phyloP scores from a whole-genome alignment of 2,888 invertebrate species.

The Balanococcus diminutus region DNA sequence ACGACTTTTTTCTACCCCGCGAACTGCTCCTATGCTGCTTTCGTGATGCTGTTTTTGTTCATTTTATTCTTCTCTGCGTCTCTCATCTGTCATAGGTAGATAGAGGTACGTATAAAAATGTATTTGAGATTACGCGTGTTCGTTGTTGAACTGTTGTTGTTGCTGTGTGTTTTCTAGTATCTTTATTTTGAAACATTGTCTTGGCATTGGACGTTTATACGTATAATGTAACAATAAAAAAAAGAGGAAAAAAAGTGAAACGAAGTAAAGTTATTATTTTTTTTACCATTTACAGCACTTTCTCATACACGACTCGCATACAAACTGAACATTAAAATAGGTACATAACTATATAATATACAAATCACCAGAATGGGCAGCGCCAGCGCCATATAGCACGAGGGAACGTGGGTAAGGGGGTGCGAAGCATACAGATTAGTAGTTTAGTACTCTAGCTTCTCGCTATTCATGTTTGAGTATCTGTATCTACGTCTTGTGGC shows the following conservation, averaged over 20 bases:
- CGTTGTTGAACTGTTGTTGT: no score
- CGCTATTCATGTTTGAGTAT: background rate
- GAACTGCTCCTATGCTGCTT: background rate
- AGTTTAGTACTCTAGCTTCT: no score
- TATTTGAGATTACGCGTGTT: slow-evolving; percentile 11
- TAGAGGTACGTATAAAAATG: background rate
- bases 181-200: slow-evolving; percentile 33
- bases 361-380: background rate
- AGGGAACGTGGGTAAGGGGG: background rate
- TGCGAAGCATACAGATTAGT: background rate
- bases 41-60: background rate
- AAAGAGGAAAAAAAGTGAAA: slow-evolving; percentile 21
- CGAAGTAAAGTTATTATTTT: slow-evolving; percentile 28
- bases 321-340: slow-evolving; percentile 25
- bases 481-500: background rate
- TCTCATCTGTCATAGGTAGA: background rate
- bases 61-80: background rate
- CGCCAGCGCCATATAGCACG: background rate
- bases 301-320: slow-evolving; percentile 30
- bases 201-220: slow-evolving; percentile 14
- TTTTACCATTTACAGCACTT: slow-evolving; percentile 35
- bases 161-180: background rate
- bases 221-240: slow-evolving; percentile 15
- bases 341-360: background rate
- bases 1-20: background rate